These are phyloP conservation scores for Mesocentrotus franciscanus DNA, from an alignment of 53 echinoderm and acorn worm species.

Conservation along the genomic window DNA sequence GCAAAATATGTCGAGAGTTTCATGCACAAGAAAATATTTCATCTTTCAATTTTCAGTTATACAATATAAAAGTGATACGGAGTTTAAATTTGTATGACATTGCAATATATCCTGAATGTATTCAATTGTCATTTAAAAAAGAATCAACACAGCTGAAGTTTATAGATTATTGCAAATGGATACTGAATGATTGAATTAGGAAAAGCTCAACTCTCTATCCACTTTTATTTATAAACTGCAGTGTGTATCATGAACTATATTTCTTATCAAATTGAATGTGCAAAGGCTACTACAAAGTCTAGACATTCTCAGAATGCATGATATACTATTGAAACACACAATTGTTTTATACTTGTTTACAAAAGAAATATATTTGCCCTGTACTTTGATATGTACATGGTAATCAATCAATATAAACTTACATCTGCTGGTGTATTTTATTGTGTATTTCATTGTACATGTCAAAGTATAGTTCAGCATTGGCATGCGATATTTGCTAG, in stretches of 20 bases:
- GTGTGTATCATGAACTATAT: neutral
- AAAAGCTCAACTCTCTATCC: neutral
- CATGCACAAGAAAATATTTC: neutral
- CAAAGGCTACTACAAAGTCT: neutral
- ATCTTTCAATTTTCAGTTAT: neutral
- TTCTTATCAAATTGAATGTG: too few species aligned
- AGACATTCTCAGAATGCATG: neutral
- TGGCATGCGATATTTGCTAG: neutral
- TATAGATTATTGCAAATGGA: neutral
- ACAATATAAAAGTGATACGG: too few species aligned
- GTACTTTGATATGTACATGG: neutral
- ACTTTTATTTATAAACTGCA: too few species aligned
- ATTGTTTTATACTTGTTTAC: neutral
- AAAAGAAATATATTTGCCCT: neutral
- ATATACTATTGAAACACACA: neutral
- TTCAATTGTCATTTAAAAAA: neutral
- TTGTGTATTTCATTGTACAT: neutral
- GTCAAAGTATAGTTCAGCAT: neutral
- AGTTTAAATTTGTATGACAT: too few species aligned
- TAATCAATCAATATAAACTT: conserved; percentile 35
- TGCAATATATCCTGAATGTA: too few species aligned
- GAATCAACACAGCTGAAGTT: neutral
- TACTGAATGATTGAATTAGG: too few species aligned
- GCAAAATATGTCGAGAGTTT: neutral
- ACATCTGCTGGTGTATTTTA: conserved; percentile 26